Conservation (phyloP, 2,888 invertebrate species). For the Uropetala carovei region DNA sequence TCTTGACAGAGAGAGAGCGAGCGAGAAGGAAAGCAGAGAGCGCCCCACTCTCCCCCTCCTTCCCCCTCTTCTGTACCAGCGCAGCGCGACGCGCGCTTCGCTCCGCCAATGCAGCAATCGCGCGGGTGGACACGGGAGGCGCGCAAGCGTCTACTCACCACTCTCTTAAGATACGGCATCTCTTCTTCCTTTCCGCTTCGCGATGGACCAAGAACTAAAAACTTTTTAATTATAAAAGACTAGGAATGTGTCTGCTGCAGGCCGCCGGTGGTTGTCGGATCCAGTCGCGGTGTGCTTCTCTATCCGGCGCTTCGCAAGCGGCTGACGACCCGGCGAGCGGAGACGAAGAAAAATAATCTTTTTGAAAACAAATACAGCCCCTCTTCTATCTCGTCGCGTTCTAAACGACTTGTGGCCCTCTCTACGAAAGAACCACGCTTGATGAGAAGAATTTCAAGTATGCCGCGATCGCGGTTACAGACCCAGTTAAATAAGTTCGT, state of each 20-base stretch:
- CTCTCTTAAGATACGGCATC: slow-evolving; percentile 56
- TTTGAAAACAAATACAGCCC: not conserved
- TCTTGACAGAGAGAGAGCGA: not conserved
- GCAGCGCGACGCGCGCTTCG: too few species aligned
- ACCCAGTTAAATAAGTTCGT: slow-evolving; percentile 36
- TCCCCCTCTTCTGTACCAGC: not conserved
- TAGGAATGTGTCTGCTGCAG: not conserved
- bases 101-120: not conserved
- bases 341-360: not conserved
- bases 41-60: not conserved
- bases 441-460: not conserved
- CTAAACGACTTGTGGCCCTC: not conserved
- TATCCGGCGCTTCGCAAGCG: not conserved
- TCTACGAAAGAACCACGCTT: not conserved
- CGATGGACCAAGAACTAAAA: not conserved
- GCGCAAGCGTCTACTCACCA: not conserved
- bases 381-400: not conserved
- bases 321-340: not conserved
- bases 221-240: too few species aligned
- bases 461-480: not conserved
- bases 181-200: not conserved
- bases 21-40: not conserved
- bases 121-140: not conserved
- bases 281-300: not conserved
- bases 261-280: not conserved